Base-by-base conservation (phyloP, 2,797 vertebrate genomes). In the Hypotaenidia philippensis region DNA sequence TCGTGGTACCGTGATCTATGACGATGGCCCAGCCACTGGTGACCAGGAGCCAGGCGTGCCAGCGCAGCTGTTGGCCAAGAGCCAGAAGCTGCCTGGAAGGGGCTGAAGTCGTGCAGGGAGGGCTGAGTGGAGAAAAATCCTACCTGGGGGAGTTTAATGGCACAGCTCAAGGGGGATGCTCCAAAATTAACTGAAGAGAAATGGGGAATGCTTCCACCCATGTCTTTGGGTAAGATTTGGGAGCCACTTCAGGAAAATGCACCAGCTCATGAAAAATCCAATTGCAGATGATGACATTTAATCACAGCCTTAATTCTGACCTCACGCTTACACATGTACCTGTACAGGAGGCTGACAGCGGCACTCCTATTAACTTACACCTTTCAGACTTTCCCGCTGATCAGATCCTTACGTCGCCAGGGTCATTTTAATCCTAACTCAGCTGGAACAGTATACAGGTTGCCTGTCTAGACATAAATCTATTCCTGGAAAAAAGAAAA, bases 1-100 rank as follows among this genome's bases (percentile, higher is more conserved):
- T 9, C 1, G 5, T 56, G 27, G 21, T 49, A 56, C 21, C 3
- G 0, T 17, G 13, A 36, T 52, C 40, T 68, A 5, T 0, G 0
- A 23, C 5, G 19, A 47, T 49, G 23, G 27, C 25, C 12, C 7
- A 66, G 53, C 9, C 38, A 50, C 47, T 52, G 75, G 13, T 0
- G 2, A 71, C 34, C 14, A 50, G 53, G 18, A 82, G 21, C 25
- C n/a, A 82, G n/a, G 27, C 0, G 0, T 10, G 29, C 23, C 2
- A 2, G 41, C 27, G 23, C 10, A 55, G 36, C 25, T 1, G 0
- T 29, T 5, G 3, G 4, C 31, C 32, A 13, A 71, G 45, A 50
- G 27, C 10, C 56, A 70, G 44, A 41, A n/a, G 29, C 34, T 65
- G 19, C 50, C 38, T 52, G 59, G 83, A 70, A 76, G 40, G 20